phyloP scores from a whole-genome alignment of 1,140 invertebrate species.

The Trypoxylus dichotomus region DNA sequence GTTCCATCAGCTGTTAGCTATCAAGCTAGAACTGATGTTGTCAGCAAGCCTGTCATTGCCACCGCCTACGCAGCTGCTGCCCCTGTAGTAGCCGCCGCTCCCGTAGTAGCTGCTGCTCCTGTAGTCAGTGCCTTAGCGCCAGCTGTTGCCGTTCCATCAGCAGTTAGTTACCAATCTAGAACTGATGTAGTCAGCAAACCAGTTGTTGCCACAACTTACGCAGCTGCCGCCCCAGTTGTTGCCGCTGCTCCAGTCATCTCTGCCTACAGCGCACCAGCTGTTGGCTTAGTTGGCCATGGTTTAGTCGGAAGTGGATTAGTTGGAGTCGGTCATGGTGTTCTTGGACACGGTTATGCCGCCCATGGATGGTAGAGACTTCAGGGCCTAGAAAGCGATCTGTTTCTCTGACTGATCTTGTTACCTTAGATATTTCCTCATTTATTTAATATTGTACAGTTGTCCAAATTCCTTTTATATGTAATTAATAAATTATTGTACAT shows the following conservation, averaged over 20 bases:
- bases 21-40: constrained; percentile 36
- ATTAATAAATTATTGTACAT: neutral
- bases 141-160: constrained; percentile 17
- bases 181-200: constrained; percentile 22
- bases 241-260: constrained; percentile 32
- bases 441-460: constrained; percentile 19
- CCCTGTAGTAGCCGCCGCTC: constrained; percentile 25
- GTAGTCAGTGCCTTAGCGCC: constrained; percentile 32
- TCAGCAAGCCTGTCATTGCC: constrained; percentile 40
- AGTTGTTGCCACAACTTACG: constrained; percentile 32
- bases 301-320: neutral
- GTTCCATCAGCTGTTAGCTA: constrained; percentile 40
- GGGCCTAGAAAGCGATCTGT: constrained; percentile 9
- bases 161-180: constrained; percentile 35
- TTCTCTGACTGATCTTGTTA: constrained; percentile 10
- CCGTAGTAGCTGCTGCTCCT: constrained; percentile 15
- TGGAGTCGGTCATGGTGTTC: neutral
- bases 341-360: constrained; percentile 10
- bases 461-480: neutral
- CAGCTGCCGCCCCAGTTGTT: constrained; percentile 34
- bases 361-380: constrained; percentile 8
- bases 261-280: constrained; percentile 37
- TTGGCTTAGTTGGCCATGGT: neutral
- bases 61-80: constrained; percentile 28
- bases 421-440: constrained; percentile 1